A percentile compares a stretch with the other conserved stretches of the same genome.
Conservation (phyloP, 2,888 invertebrate species). For the Zaprionus lineosus region DNA sequence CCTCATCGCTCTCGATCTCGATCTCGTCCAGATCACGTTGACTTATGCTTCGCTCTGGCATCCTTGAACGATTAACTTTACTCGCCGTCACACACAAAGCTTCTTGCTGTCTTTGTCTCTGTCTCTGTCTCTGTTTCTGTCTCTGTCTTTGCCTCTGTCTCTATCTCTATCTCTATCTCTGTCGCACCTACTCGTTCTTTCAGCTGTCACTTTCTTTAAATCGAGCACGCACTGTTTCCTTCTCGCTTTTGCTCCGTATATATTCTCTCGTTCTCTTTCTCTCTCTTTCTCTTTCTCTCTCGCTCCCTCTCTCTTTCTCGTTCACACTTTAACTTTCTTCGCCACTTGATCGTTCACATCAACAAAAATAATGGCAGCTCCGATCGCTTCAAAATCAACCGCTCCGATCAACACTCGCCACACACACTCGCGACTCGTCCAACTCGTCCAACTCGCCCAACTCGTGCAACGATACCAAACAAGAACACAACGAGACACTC, state of each 20-base stretch:
- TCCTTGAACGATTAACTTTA: constrained; percentile 18
- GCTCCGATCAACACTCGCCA: no score
- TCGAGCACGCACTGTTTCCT: no score
- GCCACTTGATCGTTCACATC: constrained; percentile 22
- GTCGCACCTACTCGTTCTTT: not conserved
- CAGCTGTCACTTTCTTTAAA: no score
- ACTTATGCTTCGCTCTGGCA: constrained; percentile 74
- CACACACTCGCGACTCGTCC: no score
- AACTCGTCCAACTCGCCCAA: not conserved
- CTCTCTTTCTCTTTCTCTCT: not conserved
- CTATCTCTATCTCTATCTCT: not conserved
- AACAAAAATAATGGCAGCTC: constrained; percentile 27
- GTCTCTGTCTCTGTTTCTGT: not conserved
- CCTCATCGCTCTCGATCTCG: constrained; percentile 81
- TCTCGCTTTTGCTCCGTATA: no score
- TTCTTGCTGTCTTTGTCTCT: not conserved
- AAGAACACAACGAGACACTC: constrained; percentile 12
- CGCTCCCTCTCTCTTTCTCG: not conserved
- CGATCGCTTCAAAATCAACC: no score
- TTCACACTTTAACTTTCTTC: not conserved
- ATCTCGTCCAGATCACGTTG: constrained; percentile 74
- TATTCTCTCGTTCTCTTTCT: not conserved
- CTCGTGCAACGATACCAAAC: not conserved
- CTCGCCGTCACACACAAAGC: no score
- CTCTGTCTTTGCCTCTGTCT: not conserved